Percentiles rank a stretch among this genome's conserved stretches.
These are phyloP conservation scores for Eupithecia tripunctaria DNA, from an alignment of 2,888 invertebrate genomes.

Conservation along the genomic window DNA sequence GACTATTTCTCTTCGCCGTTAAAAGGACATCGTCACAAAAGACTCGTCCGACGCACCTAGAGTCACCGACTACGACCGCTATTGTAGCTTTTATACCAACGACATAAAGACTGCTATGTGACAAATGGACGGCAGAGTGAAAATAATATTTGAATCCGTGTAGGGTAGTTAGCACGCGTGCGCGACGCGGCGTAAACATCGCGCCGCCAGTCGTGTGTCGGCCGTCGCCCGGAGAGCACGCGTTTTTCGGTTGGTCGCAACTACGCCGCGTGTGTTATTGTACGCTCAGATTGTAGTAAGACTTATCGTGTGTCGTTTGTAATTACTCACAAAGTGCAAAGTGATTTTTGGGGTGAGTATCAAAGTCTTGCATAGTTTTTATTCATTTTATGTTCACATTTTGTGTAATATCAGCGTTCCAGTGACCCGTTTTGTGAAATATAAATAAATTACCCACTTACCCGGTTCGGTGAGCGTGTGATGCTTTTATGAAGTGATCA, in stretches of 20 bases:
- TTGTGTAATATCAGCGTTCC: slow-evolving; percentile 30
- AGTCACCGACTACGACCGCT: slow-evolving; percentile 22
- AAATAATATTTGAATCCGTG: slow-evolving; percentile 41
- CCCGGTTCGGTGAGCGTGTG: slow-evolving; percentile 35
- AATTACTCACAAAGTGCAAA: slow-evolving; percentile 52
- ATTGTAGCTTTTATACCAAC: slow-evolving; percentile 44
- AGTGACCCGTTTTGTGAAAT: slow-evolving; percentile 56
- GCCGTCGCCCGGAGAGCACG: slow-evolving; percentile 56
- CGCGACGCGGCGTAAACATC: slow-evolving; percentile 73
- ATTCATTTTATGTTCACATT: slow-evolving; percentile 15
- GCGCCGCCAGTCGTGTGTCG: slow-evolving; percentile 67
- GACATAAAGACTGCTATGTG: slow-evolving; percentile 45
- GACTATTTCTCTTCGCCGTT: slow-evolving; percentile 38
- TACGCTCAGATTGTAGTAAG: slow-evolving; percentile 50
- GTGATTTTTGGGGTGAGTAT: slow-evolving; percentile 64
- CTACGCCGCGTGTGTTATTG: slow-evolving; percentile 68
- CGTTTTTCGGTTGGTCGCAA: slow-evolving; percentile 39
- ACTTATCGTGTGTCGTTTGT: slow-evolving; percentile 48
- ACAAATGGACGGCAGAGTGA: slow-evolving; percentile 35
- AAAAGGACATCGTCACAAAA: slow-evolving; percentile 42
- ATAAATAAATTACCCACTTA: slow-evolving; percentile 45
- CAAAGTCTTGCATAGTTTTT: background rate
- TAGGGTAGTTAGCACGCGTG: slow-evolving; percentile 72
- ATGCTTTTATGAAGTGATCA: slow-evolving; percentile 39
- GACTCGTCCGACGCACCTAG: slow-evolving; percentile 29